A percentile compares a stretch with the other conserved stretches of the same genome.
Evolutionary conservation across 1,140 invertebrate genomes (phyloP).

Genomic region (Drosophila repletoides): DNA sequence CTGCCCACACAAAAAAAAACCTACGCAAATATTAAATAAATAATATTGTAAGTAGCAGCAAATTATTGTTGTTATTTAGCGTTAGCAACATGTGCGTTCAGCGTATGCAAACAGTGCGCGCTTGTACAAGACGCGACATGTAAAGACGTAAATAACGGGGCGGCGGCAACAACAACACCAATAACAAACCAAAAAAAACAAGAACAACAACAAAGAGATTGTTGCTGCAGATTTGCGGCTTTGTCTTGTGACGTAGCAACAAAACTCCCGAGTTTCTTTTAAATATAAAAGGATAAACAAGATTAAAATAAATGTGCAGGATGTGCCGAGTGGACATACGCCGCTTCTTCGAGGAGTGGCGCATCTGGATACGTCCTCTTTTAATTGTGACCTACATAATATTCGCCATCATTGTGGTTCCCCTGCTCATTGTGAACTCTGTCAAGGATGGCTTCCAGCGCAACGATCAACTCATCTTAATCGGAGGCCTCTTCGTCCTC

Average conservation of each 20-base stretch:
- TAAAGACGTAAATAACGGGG: conserved; percentile 48
- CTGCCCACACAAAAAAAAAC: conserved; percentile 15
- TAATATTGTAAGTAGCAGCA: conserved; percentile 17
- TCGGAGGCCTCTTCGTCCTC: conserved; percentile 95
- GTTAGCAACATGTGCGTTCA: conserved; percentile 40
- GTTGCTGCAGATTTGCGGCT: conserved; percentile 28
- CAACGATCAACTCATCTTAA: conserved; percentile 89
- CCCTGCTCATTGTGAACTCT: conserved; percentile 90
- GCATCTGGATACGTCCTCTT: conserved; percentile 93
- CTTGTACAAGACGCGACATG: conserved; percentile 19
- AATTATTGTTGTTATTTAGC: conserved; percentile 15
- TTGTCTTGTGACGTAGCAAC: conserved; percentile 52
- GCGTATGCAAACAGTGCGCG: conserved; percentile 22
- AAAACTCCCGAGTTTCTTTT: conserved; percentile 25
- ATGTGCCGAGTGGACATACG: conserved; percentile 67
- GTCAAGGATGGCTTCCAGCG: conserved; percentile 88
- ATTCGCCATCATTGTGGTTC: conserved; percentile 91
- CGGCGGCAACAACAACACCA: conserved; percentile 50
- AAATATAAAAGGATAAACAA: not conserved
- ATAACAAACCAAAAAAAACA: conserved; percentile 10
- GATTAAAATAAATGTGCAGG: conserved; percentile 9
- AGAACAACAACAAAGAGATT: not conserved
- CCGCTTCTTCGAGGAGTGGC: conserved; percentile 88
- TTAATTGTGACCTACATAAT: conserved; percentile 91
- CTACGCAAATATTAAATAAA: conserved; percentile 25